Percentiles rank a stretch among this genome's conserved stretches.
phyloP scores from a whole-genome alignment of 1,140 invertebrate genomes.

The Branchinecta lindahli region DNA sequence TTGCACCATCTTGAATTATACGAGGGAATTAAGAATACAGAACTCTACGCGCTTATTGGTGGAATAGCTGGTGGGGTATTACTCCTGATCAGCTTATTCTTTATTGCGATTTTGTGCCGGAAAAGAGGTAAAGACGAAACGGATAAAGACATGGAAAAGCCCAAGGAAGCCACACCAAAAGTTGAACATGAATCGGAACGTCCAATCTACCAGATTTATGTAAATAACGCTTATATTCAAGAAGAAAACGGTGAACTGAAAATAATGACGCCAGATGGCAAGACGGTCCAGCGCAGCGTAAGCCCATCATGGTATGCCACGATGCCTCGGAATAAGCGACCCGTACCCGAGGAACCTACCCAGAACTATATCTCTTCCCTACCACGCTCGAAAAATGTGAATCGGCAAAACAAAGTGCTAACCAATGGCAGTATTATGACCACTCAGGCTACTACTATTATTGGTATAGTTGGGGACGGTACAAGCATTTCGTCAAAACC shows the following conservation, averaged over 20 bases:
- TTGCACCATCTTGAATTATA: slow-evolving; percentile 23
- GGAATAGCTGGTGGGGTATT: slow-evolving; percentile 25
- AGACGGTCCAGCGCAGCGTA: slow-evolving; percentile 13
- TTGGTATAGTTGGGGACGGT: slow-evolving; percentile 15
- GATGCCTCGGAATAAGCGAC: slow-evolving; percentile 13
- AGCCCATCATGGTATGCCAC: slow-evolving; percentile 15
- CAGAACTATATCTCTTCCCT: slow-evolving; percentile 14
- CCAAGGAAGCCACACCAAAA: background rate
- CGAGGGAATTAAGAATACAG: slow-evolving; percentile 22
- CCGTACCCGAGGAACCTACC: background rate
- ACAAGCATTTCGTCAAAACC: slow-evolving; percentile 21
- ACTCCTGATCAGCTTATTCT: slow-evolving; percentile 24
- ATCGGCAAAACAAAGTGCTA: slow-evolving; percentile 18
- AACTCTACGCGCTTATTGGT: slow-evolving; percentile 26
- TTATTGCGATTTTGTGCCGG: slow-evolving; percentile 19
- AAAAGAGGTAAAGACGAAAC: slow-evolving; percentile 11
- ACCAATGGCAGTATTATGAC: slow-evolving; percentile 21
- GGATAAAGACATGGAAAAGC: background rate
- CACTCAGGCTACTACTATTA: background rate
- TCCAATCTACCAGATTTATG: slow-evolving; percentile 25
- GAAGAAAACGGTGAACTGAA: slow-evolving; percentile 27
- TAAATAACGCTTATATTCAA: slow-evolving; percentile 23
- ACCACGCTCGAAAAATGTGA: slow-evolving; percentile 16
- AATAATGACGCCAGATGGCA: slow-evolving; percentile 22
- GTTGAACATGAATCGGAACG: slow-evolving; percentile 7